These are phyloP conservation scores for Petaurus breviceps DNA, from an alignment of 2,113 vertebrate genomes.

Conservation along the genomic window DNA sequence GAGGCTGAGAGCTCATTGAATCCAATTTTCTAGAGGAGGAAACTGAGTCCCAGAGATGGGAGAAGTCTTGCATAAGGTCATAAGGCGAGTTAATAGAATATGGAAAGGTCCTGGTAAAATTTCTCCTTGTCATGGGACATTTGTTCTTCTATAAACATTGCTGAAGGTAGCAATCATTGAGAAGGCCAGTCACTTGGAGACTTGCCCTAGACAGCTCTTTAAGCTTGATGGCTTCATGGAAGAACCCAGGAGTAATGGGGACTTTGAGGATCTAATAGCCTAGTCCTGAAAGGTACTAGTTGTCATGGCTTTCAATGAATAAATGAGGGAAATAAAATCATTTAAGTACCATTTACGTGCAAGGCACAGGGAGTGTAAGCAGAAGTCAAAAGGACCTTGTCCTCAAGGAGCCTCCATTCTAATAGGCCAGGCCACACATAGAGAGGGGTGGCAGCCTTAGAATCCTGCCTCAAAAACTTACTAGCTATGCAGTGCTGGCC, in stretches of 20 bases:
- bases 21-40: not conserved
- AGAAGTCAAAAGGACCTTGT: not conserved
- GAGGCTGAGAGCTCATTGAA: not conserved
- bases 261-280: not conserved
- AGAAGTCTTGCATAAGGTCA: not conserved
- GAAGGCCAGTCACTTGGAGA: constrained; percentile 26
- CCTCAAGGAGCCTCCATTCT: not conserved
- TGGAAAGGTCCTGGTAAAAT: constrained; percentile 70
- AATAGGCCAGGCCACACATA: not conserved
- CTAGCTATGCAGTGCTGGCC: not conserved
- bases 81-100: constrained; percentile 45
- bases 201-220: not conserved
- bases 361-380: not conserved
- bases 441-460: no score
- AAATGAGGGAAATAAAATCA: not conserved
- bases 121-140: constrained; percentile 61
- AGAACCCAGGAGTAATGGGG: not conserved
- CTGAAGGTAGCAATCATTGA: constrained; percentile 49
- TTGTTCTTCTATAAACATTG: constrained; percentile 61
- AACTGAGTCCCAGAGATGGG: not conserved
- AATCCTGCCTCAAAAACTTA: not conserved
- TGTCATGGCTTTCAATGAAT: not conserved
- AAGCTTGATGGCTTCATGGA: not conserved
- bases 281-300: not conserved
- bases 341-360: constrained; percentile 8